Evolutionary conservation across 2,113 vertebrate genomes (phyloP).

Genomic region (Cettia cetti): DNA sequence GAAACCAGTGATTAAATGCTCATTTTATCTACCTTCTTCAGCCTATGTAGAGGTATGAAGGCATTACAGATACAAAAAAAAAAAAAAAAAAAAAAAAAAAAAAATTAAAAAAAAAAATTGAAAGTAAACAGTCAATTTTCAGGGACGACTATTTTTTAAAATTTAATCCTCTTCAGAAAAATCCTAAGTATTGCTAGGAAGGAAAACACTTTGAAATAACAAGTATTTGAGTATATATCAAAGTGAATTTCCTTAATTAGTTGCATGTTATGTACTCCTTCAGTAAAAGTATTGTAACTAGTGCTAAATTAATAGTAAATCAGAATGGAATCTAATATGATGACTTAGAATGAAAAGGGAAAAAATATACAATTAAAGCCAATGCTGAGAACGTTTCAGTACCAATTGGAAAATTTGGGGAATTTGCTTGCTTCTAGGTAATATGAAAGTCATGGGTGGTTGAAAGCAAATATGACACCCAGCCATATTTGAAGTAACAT

Average conservation of each 20-base stretch:
- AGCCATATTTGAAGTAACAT: background rate
- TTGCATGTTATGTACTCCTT: background rate
- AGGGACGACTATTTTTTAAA: background rate
- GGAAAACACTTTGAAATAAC: background rate
- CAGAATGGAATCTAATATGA: background rate
- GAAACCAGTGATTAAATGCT: background rate
- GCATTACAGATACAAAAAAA: background rate
- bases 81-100: background rate
- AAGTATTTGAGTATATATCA: background rate
- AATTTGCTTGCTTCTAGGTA: background rate
- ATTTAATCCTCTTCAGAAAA: background rate
- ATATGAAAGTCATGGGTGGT: background rate
- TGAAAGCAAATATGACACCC: background rate
- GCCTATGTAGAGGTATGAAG: background rate
- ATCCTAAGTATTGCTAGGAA: background rate
- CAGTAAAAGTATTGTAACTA: background rate
- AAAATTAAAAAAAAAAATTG: background rate
- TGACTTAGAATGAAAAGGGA: background rate
- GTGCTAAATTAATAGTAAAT: background rate
- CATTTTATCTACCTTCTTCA: background rate
- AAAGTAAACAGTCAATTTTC: background rate
- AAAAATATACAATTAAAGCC: background rate
- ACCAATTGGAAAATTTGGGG: background rate
- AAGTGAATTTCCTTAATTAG: background rate
- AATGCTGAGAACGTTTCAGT: background rate